These are phyloP conservation scores for Felis catus DNA, from an alignment of 2,113 vertebrate genomes.

Conservation along the genomic window F.catus_Fca126_mat1.0 CM031414.1:8368501-8369000, in stretches of 20 bases:
- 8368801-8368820: neutral
- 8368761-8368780: neutral
- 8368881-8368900: neutral
- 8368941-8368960: too few relatives aligned
- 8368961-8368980: too few relatives aligned
- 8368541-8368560: neutral
- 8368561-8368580: neutral
- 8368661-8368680: neutral
- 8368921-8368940: too few relatives aligned
- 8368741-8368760: neutral
- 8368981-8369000: too few relatives aligned
- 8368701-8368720: neutral
- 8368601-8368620: neutral
- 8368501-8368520: fast-evolving
- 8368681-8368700: neutral
- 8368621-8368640: neutral
- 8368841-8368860: neutral
- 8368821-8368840: neutral
- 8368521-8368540: fast-evolving
- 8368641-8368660: neutral
- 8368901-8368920: too few relatives aligned
- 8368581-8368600: neutral
- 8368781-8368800: fast-evolving
- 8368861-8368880: neutral
- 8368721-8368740: neutral